A percentile compares a stretch with the other conserved stretches of the same genome.
Conservation (phyloP, 2,113 vertebrate species). For the Ceyx melanurus region DNA sequence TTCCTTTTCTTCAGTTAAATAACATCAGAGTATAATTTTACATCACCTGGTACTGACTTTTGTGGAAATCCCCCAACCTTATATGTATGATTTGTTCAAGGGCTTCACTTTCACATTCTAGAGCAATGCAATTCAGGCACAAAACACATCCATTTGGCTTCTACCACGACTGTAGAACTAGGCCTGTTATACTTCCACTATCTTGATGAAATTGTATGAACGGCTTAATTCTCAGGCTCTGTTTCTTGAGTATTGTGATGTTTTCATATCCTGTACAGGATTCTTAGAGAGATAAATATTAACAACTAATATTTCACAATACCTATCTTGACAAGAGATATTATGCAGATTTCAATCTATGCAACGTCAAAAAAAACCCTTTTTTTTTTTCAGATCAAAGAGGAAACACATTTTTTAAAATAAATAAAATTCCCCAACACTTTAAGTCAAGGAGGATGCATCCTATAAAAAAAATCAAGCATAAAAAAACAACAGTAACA, state of each 20-base stretch:
- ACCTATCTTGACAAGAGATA: neutral
- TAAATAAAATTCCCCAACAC: neutral
- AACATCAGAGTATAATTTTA: neutral
- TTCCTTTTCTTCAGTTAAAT: neutral
- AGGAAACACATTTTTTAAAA: neutral
- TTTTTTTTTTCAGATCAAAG: neutral
- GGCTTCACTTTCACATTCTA: neutral
- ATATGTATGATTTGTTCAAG: neutral
- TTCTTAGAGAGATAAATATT: neutral
- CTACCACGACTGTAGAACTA: neutral
- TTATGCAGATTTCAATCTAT: neutral
- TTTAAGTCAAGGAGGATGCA: neutral
- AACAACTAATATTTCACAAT: neutral
- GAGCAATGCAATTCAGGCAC: neutral
- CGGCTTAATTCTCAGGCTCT: neutral
- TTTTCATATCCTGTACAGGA: neutral
- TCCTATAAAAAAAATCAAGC: neutral
- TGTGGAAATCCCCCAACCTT: neutral
- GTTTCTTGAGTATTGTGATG: neutral
- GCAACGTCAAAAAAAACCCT: neutral
- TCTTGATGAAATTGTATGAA: neutral
- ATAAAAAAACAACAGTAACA: neutral
- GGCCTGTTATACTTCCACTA: neutral
- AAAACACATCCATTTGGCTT: neutral
- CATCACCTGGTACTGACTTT: neutral